Conservation (phyloP, 2,797 vertebrate genomes). For the Silurus aristotelis region DNA sequence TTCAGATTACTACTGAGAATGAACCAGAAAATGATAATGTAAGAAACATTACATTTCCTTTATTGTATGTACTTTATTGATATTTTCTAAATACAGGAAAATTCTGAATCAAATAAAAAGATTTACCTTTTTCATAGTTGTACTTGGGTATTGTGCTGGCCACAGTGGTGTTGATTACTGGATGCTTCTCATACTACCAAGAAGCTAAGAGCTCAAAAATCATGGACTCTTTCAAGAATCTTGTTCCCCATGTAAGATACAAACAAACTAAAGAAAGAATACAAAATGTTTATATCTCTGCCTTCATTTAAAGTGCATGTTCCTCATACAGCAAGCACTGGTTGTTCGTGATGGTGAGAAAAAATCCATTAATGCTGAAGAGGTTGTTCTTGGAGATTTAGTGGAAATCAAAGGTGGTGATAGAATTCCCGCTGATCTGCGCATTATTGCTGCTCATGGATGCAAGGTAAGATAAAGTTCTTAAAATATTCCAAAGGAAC, state of each 20-base stretch:
- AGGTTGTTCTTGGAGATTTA: constrained; percentile 88
- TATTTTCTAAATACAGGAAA: background rate
- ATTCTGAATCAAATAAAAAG: background rate
- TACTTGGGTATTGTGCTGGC: constrained; percentile 45
- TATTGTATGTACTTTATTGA: background rate
- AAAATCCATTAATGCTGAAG: constrained; percentile 86
- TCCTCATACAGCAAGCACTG: constrained; percentile 84
- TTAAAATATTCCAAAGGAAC: background rate
- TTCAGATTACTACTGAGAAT: constrained; percentile 80
- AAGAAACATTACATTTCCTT: constrained; percentile 12
- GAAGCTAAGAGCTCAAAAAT: constrained; percentile 46
- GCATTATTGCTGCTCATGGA: constrained; percentile 86
- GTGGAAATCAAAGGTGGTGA: constrained; percentile 96
- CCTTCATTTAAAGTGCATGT: background rate
- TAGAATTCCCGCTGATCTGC: constrained; percentile 90
- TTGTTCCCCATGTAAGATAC: constrained; percentile 43
- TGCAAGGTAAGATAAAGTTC: constrained; percentile 81
- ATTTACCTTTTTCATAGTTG: constrained; percentile 24
- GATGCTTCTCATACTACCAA: constrained; percentile 49
- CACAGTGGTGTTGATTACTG: constrained; percentile 44
- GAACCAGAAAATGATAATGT: constrained; percentile 91
- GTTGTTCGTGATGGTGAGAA: constrained; percentile 93
- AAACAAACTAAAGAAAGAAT: background rate
- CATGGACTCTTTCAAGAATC: constrained; percentile 50
- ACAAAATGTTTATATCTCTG: background rate